Evolutionary conservation across 2,888 invertebrate species (phyloP), one percentile per base, ranked within the genome.

Genomic region (Folsomia manolachei): DNA sequence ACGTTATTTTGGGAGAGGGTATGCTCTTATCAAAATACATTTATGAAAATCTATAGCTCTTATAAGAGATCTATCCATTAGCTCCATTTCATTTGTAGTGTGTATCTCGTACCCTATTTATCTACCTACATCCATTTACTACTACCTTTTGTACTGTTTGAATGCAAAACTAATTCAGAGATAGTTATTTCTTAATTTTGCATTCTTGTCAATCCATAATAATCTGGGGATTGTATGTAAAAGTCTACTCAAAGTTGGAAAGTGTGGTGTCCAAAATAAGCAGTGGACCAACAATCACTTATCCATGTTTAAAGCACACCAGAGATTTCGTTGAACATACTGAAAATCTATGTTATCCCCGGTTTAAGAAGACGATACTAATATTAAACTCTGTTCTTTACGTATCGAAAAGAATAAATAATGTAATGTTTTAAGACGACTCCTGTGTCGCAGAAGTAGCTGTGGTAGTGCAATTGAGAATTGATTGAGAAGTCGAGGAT

Each of bases 401-500:
- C 39, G 39, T 39, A 39, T 39, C n/a, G n/a, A n/a, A n/a, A n/a
- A n/a, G n/a, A n/a, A n/a, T n/a, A n/a, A n/a, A 39, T 39, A 39
- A 39, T 39, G 14, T n/a, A 39, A 39, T 39, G 14, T 39, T 39
- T 39, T 39, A 39, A 39, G 39, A 39, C 7, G 39, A 39, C 14
- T 39, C 39, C 14, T 39, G 39, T 39, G 39, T 39, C 39, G 39
- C 14, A 39, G 39, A 14, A n/a, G n/a, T n/a, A 9, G 39, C 39
- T 52, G 74, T 67, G 19, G 71, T 39, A 53, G 73, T 64, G 53
- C 51, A 62, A 65, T 67, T 71, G 21, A 64, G 21, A 39, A 14
- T 4, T 9, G 39, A 14, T 9, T 39, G 39, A 4, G 4, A 14
- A 9, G 39, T 39, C 4, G 39, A 39, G 4, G 39, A 39, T 9